Conservation (phyloP, 2,797 vertebrate species). For the Loris lydekkerianus region DNA sequence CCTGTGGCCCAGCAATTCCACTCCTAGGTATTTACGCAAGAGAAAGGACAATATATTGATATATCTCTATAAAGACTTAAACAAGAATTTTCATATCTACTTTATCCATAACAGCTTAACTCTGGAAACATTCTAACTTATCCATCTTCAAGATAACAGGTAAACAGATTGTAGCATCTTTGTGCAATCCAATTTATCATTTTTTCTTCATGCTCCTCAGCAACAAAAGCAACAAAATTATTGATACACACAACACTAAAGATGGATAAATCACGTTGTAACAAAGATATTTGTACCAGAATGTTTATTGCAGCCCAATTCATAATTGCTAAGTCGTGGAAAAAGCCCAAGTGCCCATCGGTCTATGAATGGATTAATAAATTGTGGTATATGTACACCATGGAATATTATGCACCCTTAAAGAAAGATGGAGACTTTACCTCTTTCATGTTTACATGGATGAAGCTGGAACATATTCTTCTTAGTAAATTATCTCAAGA, state of each 20-base stretch:
- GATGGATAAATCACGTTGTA: neutral
- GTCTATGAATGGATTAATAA: no score
- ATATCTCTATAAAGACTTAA: neutral
- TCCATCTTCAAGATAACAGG: neutral
- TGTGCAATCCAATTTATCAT: neutral
- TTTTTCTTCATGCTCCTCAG: neutral
- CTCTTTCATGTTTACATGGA: no score
- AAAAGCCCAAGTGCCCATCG: no score
- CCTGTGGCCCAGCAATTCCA: neutral
- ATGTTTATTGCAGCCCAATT: no score
- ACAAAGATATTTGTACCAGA: no score
- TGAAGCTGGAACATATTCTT: no score
- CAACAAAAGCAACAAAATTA: slow-evolving; percentile 8
- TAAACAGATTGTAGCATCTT: neutral
- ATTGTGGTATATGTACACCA: no score
- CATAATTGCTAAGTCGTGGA: no score
- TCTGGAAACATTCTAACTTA: neutral
- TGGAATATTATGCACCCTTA: no score
- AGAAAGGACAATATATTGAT: neutral
- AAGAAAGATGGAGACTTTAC: no score
- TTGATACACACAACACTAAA: neutral
- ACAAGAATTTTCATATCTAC: neutral
- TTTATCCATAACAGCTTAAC: neutral
- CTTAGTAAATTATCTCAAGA: no score
- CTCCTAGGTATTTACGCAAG: neutral